These are phyloP conservation scores for Trachythela sp. DNA, from an alignment of 64 coral and sea anemone genomes.

Conservation along the genomic window DNA sequence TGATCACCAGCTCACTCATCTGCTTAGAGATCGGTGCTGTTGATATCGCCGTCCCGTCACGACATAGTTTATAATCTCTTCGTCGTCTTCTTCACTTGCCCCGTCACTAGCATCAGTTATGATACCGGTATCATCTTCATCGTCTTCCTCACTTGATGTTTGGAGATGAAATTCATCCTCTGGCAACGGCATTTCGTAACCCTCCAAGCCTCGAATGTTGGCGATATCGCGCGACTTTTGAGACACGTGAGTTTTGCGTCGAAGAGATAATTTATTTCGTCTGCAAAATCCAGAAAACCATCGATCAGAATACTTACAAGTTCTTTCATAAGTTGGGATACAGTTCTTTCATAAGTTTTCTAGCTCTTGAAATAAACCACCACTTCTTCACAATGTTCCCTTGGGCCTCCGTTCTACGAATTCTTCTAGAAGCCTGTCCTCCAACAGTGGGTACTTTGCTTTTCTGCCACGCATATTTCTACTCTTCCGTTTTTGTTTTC, in stretches of 20 bases:
- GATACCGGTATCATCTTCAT: no score
- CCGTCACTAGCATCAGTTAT: no score
- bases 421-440: no score
- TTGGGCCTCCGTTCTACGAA: conserved; percentile 28
- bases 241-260: conserved; percentile 41
- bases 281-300: conserved; percentile 46
- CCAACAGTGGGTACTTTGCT: conserved; percentile 40
- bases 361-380: conserved; percentile 49
- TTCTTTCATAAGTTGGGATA: conserved; percentile 31
- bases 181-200: no score
- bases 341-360: conserved; percentile 50
- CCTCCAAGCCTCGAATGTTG: no score
- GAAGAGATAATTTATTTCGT: conserved; percentile 33
- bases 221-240: conserved; percentile 46
- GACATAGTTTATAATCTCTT: no score
- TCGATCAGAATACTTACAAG: conserved; percentile 53
- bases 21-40: no score
- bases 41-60: no score
- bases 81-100: no score
- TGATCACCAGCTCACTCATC: no score
- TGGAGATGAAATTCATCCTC: no score
- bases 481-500: conserved; percentile 35
- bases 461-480: conserved; percentile 36
- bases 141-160: no score
- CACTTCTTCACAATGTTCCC: conserved; percentile 47